These are phyloP conservation scores for Nycticorax nycticorax DNA, from an alignment of 2,113 vertebrate genomes.

Conservation along the genomic window DNA sequence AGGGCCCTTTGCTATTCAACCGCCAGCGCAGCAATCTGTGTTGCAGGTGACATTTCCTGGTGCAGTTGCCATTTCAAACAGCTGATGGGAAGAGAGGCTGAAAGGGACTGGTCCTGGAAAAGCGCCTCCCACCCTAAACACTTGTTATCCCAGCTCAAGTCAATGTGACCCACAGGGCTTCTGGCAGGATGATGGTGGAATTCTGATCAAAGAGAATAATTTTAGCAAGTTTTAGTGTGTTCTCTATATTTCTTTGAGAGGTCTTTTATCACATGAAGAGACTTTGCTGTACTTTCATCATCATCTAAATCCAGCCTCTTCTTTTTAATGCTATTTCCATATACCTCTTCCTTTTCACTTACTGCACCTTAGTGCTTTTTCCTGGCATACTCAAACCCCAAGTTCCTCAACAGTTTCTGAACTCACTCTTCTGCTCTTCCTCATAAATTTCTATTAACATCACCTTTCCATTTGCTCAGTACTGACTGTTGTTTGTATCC, in stretches of 20 bases:
- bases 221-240: neutral
- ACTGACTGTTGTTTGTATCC: neutral
- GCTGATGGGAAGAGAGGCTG: neutral
- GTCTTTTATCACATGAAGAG: neutral
- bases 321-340: neutral
- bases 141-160: neutral
- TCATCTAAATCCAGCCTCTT: neutral
- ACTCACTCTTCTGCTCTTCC: neutral
- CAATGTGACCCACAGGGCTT: neutral
- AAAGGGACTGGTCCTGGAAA: neutral
- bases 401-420: neutral
- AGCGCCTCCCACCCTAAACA: neutral
- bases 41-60: neutral
- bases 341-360: neutral
- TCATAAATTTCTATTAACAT: neutral
- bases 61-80: neutral
- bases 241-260: neutral
- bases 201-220: neutral
- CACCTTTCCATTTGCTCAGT: slow-evolving; percentile 3
- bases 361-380: neutral
- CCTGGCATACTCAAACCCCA: neutral
- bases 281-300: neutral
- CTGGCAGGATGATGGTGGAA: neutral
- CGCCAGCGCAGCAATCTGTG: rapidly evolving
- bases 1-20: neutral